Percentiles rank a stretch among this genome's conserved stretches.
Evolutionary conservation across 2,113 vertebrate genomes (phyloP).

Genomic region (Melanerpes formicivorus): DNA sequence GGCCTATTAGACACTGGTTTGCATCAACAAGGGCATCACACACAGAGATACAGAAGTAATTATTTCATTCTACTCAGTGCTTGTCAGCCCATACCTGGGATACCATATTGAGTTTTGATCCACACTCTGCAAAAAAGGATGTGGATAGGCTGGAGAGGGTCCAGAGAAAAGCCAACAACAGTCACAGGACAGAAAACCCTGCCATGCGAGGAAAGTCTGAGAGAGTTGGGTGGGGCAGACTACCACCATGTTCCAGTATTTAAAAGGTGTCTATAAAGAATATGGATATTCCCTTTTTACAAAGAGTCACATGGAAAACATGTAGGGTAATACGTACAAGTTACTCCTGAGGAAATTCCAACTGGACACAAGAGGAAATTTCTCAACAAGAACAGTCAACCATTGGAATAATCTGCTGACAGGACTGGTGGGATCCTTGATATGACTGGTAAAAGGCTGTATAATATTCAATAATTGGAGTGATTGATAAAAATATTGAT

Average conservation of each 20-base stretch:
- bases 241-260: background rate
- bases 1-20: too few species aligned
- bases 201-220: background rate
- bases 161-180: too few species aligned
- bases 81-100: background rate
- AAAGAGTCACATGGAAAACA: too few species aligned
- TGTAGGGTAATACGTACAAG: too few species aligned
- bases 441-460: too few species aligned
- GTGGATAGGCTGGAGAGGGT: too few species aligned
- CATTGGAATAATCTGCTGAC: background rate
- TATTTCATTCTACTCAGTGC: background rate
- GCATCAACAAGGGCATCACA: too few species aligned
- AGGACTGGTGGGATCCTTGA: background rate
- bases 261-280: fast-evolving
- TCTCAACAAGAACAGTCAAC: background rate
- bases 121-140: background rate
- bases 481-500: too few species aligned
- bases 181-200: too few species aligned
- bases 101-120: background rate
- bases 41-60: too few species aligned
- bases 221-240: background rate
- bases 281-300: background rate
- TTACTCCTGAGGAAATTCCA: too few species aligned
- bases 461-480: too few species aligned
- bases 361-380: background rate